A percentile compares a stretch with the other conserved stretches of the same genome.
Conservation (phyloP, 2,113 vertebrate genomes). For the Cardinalis cardinalis region DNA sequence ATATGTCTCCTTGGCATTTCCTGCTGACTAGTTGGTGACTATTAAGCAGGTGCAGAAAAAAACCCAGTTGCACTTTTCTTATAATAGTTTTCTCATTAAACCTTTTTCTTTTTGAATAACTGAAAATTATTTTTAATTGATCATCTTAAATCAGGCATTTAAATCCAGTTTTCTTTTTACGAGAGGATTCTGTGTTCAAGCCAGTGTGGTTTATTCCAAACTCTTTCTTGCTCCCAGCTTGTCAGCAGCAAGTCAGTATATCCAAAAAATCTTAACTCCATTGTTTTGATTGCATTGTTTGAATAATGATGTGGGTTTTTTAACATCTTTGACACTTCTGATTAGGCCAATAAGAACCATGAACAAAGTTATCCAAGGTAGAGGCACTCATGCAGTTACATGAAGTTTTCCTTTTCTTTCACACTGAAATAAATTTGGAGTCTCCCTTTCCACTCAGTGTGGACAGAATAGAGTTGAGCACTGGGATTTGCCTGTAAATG, state of each 20-base stretch:
- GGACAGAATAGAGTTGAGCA: not conserved
- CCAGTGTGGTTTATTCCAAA: not conserved
- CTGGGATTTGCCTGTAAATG: not conserved
- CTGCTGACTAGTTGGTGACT: not conserved
- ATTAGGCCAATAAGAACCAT: not conserved
- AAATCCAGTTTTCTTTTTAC: not conserved
- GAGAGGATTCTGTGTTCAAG: not conserved
- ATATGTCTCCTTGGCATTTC: not conserved
- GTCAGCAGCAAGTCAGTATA: not conserved
- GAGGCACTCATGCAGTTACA: not conserved
- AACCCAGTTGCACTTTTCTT: not conserved
- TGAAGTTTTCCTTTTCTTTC: not conserved
- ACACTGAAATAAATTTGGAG: not conserved
- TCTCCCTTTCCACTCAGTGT: not conserved
- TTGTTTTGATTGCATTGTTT: slow-evolving; percentile 28
- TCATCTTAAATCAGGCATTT: not conserved
- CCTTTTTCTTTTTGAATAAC: not conserved
- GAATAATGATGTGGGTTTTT: not conserved
- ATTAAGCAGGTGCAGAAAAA: slow-evolving; percentile 1
- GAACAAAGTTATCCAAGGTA: not conserved
- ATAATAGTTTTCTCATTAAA: not conserved
- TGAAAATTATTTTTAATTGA: slow-evolving; percentile 18
- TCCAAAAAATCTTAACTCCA: not conserved
- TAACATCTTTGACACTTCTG: not conserved
- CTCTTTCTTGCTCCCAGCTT: not conserved